Evolutionary conservation across 2,797 vertebrate genomes (phyloP).

Genomic region (Urocyon cinereoargenteus): DNA sequence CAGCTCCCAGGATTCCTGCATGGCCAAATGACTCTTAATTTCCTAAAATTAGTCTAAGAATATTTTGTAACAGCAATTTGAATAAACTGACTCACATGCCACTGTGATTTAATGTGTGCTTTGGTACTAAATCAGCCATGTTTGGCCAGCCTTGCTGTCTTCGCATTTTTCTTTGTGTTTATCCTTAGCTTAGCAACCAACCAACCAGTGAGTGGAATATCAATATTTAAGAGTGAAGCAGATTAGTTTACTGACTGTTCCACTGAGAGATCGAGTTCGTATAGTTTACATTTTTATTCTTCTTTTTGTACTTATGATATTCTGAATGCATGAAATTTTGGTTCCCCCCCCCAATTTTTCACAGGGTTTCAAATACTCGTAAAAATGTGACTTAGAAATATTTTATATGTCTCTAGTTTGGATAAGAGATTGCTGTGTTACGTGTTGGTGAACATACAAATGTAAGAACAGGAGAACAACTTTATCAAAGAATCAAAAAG

Average conservation of each 20-base stretch:
- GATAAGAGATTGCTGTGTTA: not conserved
- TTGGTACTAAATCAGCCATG: slow-evolving; percentile 29
- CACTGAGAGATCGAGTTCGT: not conserved
- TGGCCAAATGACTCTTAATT: slow-evolving; percentile 19
- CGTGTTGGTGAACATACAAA: not conserved
- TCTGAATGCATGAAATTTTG: not conserved
- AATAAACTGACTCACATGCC: slow-evolving; percentile 27
- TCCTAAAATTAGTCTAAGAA: slow-evolving; percentile 44
- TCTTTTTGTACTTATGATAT: not conserved
- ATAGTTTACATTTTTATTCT: slow-evolving; percentile 19
- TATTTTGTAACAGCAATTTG: slow-evolving; percentile 37
- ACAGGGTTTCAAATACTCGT: slow-evolving; percentile 30
- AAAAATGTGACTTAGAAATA: not conserved
- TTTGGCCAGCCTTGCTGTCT: slow-evolving; percentile 43
- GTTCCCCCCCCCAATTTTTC: not conserved
- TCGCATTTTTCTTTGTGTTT: slow-evolving; percentile 69
- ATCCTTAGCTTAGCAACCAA: slow-evolving; percentile 69
- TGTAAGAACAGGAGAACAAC: not conserved
- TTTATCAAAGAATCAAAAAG: not conserved
- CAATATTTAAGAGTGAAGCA: slow-evolving; percentile 36
- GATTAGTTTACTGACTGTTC: slow-evolving; percentile 30
- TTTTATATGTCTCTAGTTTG: slow-evolving; percentile 4
- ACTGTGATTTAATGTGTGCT: slow-evolving; percentile 55
- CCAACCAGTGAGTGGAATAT: slow-evolving; percentile 48
- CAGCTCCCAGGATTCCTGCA: not conserved